Percentiles rank a stretch among this genome's conserved stretches.
Evolutionary conservation across 2,888 invertebrate species (phyloP).

Genomic region (Thymelicus acteon): DNA sequence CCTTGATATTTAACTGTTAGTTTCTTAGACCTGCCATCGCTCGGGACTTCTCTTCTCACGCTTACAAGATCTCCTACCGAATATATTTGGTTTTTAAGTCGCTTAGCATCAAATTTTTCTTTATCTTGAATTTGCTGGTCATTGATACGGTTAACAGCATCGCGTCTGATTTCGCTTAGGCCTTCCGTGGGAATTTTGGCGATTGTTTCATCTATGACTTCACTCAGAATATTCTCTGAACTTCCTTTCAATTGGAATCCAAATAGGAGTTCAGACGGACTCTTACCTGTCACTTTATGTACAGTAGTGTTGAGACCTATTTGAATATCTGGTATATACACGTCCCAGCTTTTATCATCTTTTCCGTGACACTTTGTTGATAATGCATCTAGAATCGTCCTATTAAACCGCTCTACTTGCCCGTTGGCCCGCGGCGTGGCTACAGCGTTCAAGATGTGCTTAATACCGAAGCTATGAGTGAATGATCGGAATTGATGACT

Average conservation of each 20-base stretch:
- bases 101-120: background rate
- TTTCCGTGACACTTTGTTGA: no score
- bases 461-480: no score
- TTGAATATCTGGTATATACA: no score
- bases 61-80: background rate
- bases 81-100: background rate
- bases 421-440: no score
- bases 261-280: background rate
- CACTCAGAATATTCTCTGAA: background rate
- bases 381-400: no score
- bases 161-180: background rate
- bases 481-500: conserved; percentile 25
- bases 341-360: no score
- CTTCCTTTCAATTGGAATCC: background rate
- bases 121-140: background rate
- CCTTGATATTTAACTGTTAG: conserved; percentile 3
- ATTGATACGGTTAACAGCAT: background rate
- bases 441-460: no score
- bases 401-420: no score
- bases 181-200: background rate
- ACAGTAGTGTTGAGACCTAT: no score
- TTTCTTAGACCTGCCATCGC: conserved; percentile 14
- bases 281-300: no score
- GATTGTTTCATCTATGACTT: background rate
- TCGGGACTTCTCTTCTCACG: conserved; percentile 22